phyloP scores from a whole-genome alignment of 2,797 vertebrate genomes.

The Centroberyx gerrardi region DNA sequence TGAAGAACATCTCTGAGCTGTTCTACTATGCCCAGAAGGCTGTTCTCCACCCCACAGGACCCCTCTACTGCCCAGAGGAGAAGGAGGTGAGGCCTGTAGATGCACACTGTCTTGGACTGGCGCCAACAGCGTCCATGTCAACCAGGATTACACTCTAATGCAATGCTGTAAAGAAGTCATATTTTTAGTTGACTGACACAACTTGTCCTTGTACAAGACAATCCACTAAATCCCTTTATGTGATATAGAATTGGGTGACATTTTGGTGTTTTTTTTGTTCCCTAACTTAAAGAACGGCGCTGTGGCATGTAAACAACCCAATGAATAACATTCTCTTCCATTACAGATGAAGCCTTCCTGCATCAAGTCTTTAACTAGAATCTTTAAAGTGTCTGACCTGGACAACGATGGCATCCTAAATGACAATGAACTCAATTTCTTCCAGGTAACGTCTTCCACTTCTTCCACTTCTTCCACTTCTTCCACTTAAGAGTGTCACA shows the following conservation, averaged over 20 bases:
- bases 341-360: constrained; percentile 95
- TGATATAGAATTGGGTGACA: no score
- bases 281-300: background rate
- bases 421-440: constrained; percentile 98
- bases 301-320: background rate
- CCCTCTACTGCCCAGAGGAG: constrained; percentile 97
- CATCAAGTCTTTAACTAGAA: constrained; percentile 95
- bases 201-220: background rate
- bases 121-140: background rate
- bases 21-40: constrained; percentile 99
- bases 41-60: constrained; percentile 97
- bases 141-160: background rate
- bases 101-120: background rate
- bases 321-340: background rate
- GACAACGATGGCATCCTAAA: constrained; percentile 98
- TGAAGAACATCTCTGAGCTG: constrained; percentile 99
- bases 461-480: no score
- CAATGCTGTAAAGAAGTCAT: background rate
- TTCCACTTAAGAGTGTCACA: background rate
- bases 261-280: no score
- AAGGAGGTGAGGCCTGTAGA: constrained; percentile 91
- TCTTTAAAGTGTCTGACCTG: constrained; percentile 98
- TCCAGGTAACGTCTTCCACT: constrained; percentile 88
- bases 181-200: background rate
- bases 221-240: background rate